Conservation (phyloP, 1,140 invertebrate genomes). For the Cotesia typhae region DNA sequence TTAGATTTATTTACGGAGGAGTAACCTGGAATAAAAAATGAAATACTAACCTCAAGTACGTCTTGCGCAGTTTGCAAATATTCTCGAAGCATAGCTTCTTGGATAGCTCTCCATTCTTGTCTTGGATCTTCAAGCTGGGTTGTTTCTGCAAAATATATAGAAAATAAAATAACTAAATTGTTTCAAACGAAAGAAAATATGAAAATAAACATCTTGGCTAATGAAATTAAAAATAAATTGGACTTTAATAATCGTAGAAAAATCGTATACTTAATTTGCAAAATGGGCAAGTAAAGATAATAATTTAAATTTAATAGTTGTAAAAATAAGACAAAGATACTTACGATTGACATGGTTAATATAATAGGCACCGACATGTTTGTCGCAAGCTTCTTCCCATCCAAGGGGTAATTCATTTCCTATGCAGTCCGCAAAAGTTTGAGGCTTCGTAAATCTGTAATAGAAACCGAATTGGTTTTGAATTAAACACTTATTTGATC, state of each 20-base stretch:
- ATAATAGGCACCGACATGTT: slow-evolving; percentile 93
- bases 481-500: slow-evolving; percentile 10
- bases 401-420: slow-evolving; percentile 95
- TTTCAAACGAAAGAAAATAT: background rate
- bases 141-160: slow-evolving; percentile 74
- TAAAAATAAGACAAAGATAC: slow-evolving; percentile 60
- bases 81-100: slow-evolving; percentile 95
- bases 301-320: no score
- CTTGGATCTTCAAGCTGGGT: slow-evolving; percentile 96
- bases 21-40: slow-evolving; percentile 1
- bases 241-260: no score
- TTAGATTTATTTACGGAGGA: no score
- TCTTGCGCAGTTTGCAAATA: slow-evolving; percentile 95
- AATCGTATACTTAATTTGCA: background rate
- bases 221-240: no score
- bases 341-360: slow-evolving; percentile 96
- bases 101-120: slow-evolving; percentile 93
- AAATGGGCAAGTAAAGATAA: background rate
- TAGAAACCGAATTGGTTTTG: slow-evolving; percentile 47
- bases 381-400: slow-evolving; percentile 95
- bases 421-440: slow-evolving; percentile 96
- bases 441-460: slow-evolving; percentile 94
- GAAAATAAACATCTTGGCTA: background rate
- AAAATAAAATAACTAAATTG: slow-evolving; percentile 45
- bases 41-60: slow-evolving; percentile 82